These are phyloP conservation scores for Hololepta plana DNA, from an alignment of 2,888 invertebrate genomes.

Conservation along the genomic window DNA sequence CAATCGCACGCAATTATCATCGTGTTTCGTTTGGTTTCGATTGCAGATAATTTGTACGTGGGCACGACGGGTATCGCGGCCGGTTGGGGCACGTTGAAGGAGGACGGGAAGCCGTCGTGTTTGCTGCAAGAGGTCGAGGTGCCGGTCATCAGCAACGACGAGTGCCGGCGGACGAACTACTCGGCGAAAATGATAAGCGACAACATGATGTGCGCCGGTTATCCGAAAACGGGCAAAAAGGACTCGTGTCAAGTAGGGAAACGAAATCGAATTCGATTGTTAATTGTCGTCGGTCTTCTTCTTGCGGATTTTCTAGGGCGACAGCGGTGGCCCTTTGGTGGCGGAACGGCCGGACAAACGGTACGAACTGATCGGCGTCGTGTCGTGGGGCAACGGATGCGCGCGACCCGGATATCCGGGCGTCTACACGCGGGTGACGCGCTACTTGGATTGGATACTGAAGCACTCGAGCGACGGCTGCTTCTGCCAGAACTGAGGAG, in stretches of 20 bases:
- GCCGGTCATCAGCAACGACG: slow-evolving; percentile 49
- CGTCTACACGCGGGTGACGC: slow-evolving; percentile 69
- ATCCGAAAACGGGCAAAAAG: slow-evolving; percentile 46
- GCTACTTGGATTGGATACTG: slow-evolving; percentile 64
- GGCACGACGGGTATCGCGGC: slow-evolving; percentile 56
- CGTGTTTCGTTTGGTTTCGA: slow-evolving; percentile 1
- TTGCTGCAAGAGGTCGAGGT: slow-evolving; percentile 70
- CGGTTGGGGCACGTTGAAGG: slow-evolving; percentile 78
- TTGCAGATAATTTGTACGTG: slow-evolving; percentile 47
- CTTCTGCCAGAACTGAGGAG: slow-evolving; percentile 55
- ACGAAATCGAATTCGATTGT: slow-evolving; percentile 4
- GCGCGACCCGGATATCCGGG: slow-evolving; percentile 72
- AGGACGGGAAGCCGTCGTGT: slow-evolving; percentile 73
- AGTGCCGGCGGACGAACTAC: slow-evolving; percentile 62
- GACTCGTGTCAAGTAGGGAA: slow-evolving; percentile 63
- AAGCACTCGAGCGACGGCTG: slow-evolving; percentile 66
- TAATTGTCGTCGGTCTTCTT: slow-evolving; percentile 4
- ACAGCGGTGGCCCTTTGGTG: slow-evolving; percentile 65
- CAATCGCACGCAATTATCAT: background rate
- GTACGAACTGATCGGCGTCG: slow-evolving; percentile 65
- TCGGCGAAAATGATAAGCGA: slow-evolving; percentile 69
- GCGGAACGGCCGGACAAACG: slow-evolving; percentile 48
- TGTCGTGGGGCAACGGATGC: slow-evolving; percentile 83
- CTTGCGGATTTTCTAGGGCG: slow-evolving; percentile 35
- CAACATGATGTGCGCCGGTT: slow-evolving; percentile 79